phyloP scores from a whole-genome alignment of 2,888 invertebrate species.

The Drosophila pseudotalamancana region DNA sequence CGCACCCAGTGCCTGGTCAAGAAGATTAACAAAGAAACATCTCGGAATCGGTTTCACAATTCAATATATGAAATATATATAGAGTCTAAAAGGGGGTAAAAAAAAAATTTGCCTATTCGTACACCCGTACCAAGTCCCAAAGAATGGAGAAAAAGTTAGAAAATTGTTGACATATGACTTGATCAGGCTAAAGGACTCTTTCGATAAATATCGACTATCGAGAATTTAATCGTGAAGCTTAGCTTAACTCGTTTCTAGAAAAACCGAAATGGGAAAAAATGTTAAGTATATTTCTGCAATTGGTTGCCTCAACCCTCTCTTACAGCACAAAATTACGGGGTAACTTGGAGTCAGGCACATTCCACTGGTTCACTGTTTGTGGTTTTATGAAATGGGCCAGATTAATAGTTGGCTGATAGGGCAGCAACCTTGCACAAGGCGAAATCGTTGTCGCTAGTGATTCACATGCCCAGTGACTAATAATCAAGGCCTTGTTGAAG shows the following conservation, averaged over 20 bases:
- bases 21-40: constrained; percentile 58
- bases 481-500: constrained; percentile 7
- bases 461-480: constrained; percentile 48
- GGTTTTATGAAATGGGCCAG: constrained; percentile 2
- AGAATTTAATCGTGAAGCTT: too few relatives aligned
- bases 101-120: not conserved
- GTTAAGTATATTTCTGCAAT: too few relatives aligned
- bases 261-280: too few relatives aligned
- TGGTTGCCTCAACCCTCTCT: too few relatives aligned
- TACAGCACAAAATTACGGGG: too few relatives aligned
- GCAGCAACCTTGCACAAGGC: constrained; percentile 46
- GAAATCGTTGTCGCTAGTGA: constrained; percentile 48
- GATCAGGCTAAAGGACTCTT: too few relatives aligned
- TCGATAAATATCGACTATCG: too few relatives aligned
- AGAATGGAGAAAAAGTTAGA: too few relatives aligned
- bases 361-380: not conserved
- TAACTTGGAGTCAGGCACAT: too few relatives aligned
- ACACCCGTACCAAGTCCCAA: too few relatives aligned
- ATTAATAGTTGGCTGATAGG: constrained; percentile 44
- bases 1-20: constrained; percentile 65
- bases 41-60: constrained; percentile 16
- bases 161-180: too few relatives aligned
- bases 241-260: too few relatives aligned
- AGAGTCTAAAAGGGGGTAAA: not conserved
- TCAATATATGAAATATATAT: constrained; percentile 10